Evolutionary conservation across 2,113 vertebrate genomes (phyloP), one percentile per base, ranked within the genome.

Genomic region (Poicephalus gulielmi): DNA sequence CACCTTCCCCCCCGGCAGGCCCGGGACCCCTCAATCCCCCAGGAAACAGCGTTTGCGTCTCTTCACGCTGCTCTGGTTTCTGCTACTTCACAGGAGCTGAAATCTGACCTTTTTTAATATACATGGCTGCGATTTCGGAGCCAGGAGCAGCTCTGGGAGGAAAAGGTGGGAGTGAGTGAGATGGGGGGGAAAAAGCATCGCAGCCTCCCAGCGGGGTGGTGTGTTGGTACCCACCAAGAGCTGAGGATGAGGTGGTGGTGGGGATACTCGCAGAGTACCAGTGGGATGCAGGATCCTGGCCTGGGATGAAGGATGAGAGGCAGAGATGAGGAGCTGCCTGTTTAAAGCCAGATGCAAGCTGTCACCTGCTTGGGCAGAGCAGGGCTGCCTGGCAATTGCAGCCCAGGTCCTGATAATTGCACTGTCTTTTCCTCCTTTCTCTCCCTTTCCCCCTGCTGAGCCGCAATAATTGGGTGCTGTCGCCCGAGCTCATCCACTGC

Each of bases 401-500:
- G 93, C 91, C 90, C 31, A 96, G 94, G 95, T 95, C 97, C 97
- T 47, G 96, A 97, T 98, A 97, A 98, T 96, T 96, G 96, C 24
- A 47, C 96, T 95, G 77, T 73, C 90, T 94, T 96, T 94, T 92
- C 94, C 96, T 93, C 86, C 55, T 94, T 96, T 53, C 63, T 94
- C 83, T 75, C 12, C 76, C 76, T 81, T 92, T 71, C 77, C 91
- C 84, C 96, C 75, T 1, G 35, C 98, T 94, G 97, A 79, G 97
- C 93, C 92, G 89, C 97, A 98, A 98, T 98, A 98, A 98, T 96
- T 97, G 98, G 98, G 98, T 98, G 97, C 98, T 81, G 95, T 97
- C 96, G 96, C 97, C 96, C 55, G 85, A 91, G 91, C 97, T 98
- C 97, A 97, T 97, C 97, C 83, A 59, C 97, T 92, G 96, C 76